These are phyloP conservation scores for Bergia puertoricense DNA, from an alignment of 92 coral and sea anemone species.

Conservation along the genomic window DNA sequence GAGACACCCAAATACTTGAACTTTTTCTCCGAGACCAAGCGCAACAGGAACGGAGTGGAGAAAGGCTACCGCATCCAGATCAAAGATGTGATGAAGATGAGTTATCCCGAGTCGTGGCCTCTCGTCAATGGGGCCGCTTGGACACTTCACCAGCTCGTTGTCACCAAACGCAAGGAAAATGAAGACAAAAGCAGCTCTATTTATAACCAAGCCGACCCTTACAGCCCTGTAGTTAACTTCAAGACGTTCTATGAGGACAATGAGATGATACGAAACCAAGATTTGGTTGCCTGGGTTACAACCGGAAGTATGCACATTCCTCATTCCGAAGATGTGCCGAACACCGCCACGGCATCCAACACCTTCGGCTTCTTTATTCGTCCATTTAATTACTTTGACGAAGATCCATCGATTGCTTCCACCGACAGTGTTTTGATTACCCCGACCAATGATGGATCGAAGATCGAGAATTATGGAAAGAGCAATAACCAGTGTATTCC, in stretches of 20 bases:
- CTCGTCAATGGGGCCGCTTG: slow-evolving; percentile 62
- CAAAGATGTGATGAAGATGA: slow-evolving; percentile 68
- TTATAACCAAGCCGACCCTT: slow-evolving; percentile 73
- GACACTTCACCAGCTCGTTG: slow-evolving; percentile 69
- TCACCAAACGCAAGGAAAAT: slow-evolving; percentile 67
- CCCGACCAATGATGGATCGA: slow-evolving; percentile 45
- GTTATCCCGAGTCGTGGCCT: slow-evolving; percentile 71
- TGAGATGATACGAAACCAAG: slow-evolving; percentile 57
- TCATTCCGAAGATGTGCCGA: slow-evolving; percentile 65
- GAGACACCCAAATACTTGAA: slow-evolving; percentile 70
- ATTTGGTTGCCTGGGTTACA: slow-evolving; percentile 68
- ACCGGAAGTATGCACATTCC: slow-evolving; percentile 60
- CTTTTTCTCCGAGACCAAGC: slow-evolving; percentile 57
- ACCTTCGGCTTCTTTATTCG: slow-evolving; percentile 58
- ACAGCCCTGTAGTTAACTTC: slow-evolving; percentile 66
- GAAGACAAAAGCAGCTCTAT: slow-evolving; percentile 67
- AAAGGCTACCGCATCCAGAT: slow-evolving; percentile 74
- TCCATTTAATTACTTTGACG: slow-evolving; percentile 68
- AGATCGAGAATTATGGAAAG: slow-evolving; percentile 59
- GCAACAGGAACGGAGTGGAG: slow-evolving; percentile 57
- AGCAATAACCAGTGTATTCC: slow-evolving; percentile 50
- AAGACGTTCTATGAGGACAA: slow-evolving; percentile 37
- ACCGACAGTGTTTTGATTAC: slow-evolving; percentile 51
- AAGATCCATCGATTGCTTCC: slow-evolving; percentile 66
- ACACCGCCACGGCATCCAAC: slow-evolving; percentile 57